Evolutionary conservation across 1,140 invertebrate species (phyloP), one percentile per base, ranked within the genome.

Genomic region (Bombus cullumanus): DNA sequence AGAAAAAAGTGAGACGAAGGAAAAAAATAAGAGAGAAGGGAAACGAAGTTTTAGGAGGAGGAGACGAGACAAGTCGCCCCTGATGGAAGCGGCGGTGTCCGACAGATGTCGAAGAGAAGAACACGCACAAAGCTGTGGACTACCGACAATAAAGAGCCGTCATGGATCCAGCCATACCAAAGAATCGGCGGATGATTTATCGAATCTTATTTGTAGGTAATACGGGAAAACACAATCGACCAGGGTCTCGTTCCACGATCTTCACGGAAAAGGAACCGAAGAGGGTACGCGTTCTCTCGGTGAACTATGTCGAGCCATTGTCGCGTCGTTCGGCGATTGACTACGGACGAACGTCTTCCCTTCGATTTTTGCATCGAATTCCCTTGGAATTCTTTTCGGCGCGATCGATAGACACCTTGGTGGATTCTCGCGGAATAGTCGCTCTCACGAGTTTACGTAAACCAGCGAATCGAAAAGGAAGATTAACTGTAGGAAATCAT

Each of bases 181-280:
- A 64, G 69, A 83, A 62, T 76, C 84, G 41, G 28, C 1, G 34
- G 74, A 90, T 90, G 89, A 90, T 90, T 88, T 90, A 90, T 90
- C 83, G 86, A 43, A 31, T 68, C 76, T 75, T 88, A 90, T 90
- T 90, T 83, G 88, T 86, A 71, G 75, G 80, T 86, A 83, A 88
- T 90, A 81, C 41, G n/a, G 57, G 85, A 89, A 81, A 71, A 59
- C 74, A 82, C 85, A 85, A 89, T 90, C 80, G 81, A 28, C 37
- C 31, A 12, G 57, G 37, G 10, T 47, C 28, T 12, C 10, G 68
- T 34, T 64, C 57, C 78, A 85, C 79, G 68, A 79, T 87, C 64
- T 79, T 34, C 22, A 28, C 15, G 69, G 75, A 87, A 66, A 79
- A 79, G 84, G 69, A 80, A 71, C 13, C 69, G 22, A 13, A 3